phyloP scores from a whole-genome alignment of 2,113 vertebrate species.

The Rhinopithecus roxellana region DNA sequence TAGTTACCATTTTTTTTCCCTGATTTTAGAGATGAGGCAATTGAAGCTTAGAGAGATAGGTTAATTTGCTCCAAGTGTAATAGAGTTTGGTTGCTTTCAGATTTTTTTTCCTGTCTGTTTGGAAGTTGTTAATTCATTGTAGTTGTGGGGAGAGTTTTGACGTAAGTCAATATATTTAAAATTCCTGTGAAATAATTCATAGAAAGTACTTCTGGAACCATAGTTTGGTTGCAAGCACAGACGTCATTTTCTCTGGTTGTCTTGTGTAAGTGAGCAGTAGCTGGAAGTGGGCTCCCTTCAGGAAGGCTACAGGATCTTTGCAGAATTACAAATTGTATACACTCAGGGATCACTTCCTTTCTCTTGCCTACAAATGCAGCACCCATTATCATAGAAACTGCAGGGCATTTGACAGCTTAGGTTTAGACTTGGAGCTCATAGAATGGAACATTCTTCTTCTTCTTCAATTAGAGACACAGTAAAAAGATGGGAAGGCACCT shows the following conservation, averaged over 20 bases:
- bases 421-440: constrained; percentile 40
- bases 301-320: constrained; percentile 48
- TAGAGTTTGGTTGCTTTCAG: background rate
- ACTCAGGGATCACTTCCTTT: constrained; percentile 40
- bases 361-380: background rate
- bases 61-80: constrained; percentile 28
- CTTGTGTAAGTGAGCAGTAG: background rate
- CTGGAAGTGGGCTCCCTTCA: constrained; percentile 43
- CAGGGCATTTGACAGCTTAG: constrained; percentile 39
- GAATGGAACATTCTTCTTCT: constrained; percentile 38
- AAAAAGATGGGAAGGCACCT: background rate
- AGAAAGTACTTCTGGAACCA: background rate
- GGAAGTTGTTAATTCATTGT: background rate
- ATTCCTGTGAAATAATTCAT: background rate
- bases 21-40: constrained; percentile 40
- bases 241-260: background rate
- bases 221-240: background rate
- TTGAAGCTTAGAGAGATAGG: background rate
- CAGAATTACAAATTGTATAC: constrained; percentile 37
- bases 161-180: background rate
- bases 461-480: constrained; percentile 22
- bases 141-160: background rate
- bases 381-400: constrained; percentile 25
- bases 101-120: background rate
- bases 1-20: background rate